Base-by-base conservation (phyloP, 2,113 vertebrate species). In the Embiotoca jacksoni region DNA sequence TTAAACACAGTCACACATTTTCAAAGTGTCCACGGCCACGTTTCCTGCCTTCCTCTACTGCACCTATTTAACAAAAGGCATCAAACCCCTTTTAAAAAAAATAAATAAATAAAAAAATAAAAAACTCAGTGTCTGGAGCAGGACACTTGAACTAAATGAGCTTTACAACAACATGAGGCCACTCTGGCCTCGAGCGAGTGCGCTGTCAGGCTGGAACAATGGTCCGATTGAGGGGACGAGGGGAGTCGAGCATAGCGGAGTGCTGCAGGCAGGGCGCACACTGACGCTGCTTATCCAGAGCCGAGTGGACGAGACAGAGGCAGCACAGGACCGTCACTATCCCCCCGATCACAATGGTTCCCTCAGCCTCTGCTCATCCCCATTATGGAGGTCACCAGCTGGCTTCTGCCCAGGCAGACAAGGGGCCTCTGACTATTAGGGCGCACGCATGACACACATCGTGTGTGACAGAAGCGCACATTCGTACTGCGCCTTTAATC, bases 371-470 rank as follows among this genome's bases (percentile, higher is more conserved):
- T 5, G 75, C 62, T 76, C 59, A 61, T 65, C 60, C 1, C 66
- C 55, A 41, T 60, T 84, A 88, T 91, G 77, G 84, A 91, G 89
- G 87, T 91, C 89, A 91, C 81, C 88, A 90, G 89, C 87, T 88
- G 88, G 87, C 73, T 71, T 82, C 66, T 49, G 85, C 61, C 87
- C 44, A 46, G 50, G 68, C 80, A 59, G 62, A 88, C 79, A 66
- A 74, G 75, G 57, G 68, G 47, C 13, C 72, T 84, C 60, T 63
- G 66, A 82, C 65, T 36, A 53, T n/a, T 23, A 49, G 64, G 69
- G 70, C 82, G 75, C 81, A 59, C 6, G 44, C 62, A n/a, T 53
- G 70, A 82, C 80, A 75, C 50, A 66, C 71, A 53, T 61, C n/a
- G 55, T 58, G 81, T 35, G n/a, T 55, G 83, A 82, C 84, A 47